Conservation (phyloP, 1,140 invertebrate genomes). For the Mycetomoellerius zeteki region DNA sequence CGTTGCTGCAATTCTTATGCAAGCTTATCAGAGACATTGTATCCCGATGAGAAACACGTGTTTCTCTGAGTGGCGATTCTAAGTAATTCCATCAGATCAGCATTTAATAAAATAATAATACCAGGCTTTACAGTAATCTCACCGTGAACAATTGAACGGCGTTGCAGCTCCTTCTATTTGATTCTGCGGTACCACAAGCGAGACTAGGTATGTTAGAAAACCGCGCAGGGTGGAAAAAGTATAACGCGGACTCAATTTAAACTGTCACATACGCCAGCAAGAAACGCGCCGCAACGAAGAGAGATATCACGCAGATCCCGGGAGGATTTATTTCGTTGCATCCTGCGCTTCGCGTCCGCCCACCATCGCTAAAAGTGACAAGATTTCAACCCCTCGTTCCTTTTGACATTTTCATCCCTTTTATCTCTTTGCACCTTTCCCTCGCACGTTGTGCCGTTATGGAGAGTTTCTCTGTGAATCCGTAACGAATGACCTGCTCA, state of each 20-base stretch:
- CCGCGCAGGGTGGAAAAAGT: conserved; percentile 36
- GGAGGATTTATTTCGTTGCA: conserved; percentile 57
- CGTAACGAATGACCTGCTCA: conserved; percentile 45
- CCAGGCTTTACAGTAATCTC: not conserved
- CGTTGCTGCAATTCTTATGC: conserved; percentile 20
- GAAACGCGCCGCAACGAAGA: conserved; percentile 55
- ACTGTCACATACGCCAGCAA: conserved; percentile 62
- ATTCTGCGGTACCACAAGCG: not conserved
- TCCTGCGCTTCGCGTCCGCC: not conserved
- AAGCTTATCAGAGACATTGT: conserved; percentile 7
- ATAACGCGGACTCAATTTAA: conserved; percentile 71
- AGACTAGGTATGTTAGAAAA: conserved; percentile 28
- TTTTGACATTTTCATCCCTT: conserved; percentile 66
- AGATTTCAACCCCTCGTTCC: conserved; percentile 55
- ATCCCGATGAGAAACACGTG: conserved; percentile 16
- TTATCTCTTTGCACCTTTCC: conserved; percentile 52
- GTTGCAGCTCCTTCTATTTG: conserved; percentile 17
- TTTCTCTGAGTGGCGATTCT: not conserved
- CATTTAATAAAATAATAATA: conserved; percentile 45
- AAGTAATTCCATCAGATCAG: conserved; percentile 7
- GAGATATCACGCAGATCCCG: conserved; percentile 50
- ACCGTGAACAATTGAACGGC: conserved; percentile 25
- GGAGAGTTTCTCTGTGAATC: conserved; percentile 53
- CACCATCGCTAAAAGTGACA: conserved; percentile 58
- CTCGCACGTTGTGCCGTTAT: conserved; percentile 5